Evolutionary conservation across 64 coral and sea anemone species (phyloP), one percentile per base, ranked within the genome.

Genomic region (Astreopora myriophthalma): DNA sequence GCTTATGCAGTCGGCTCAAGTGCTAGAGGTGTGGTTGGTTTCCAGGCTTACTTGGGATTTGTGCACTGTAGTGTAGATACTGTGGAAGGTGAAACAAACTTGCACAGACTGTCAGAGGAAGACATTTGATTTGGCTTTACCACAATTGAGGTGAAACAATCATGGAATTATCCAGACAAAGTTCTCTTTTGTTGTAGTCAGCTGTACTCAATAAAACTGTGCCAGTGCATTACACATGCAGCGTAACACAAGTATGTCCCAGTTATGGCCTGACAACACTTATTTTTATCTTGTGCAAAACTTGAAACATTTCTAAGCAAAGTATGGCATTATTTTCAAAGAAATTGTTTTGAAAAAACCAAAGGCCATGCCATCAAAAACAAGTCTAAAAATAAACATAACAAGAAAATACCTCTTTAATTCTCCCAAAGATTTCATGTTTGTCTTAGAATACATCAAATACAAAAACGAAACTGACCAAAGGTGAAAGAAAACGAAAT

Each of bases 131-230:
- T n/a, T 46, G 42, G 4, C 11, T 11, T 6, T 46, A 6, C 11
- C 11, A 46, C 14, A 44, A 31, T 78, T 49, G 24, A 78, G 44
- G 22, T 66, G 7, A 66, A 51, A 14, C 75, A 48, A 27, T 51
- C 22, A 78, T 78, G 42, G 48, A 80, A 60, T 80, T 60, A 60
- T 60, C 27, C 48, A 80, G 55, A 29, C 76, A 80, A 22, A 60
- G 16, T 60, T 34, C 28, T 80, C 30, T 60, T 58, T 60, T 80
- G 49, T 80, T 80, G 49, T 60, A 80, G 60, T 80, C 31, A 60
- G 26, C 17, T 80, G 29, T 80, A 28, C 34, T 80, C 76, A 80
- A 80, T 80, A 80, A 80, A 57, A 60, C 22, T 80, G 76, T 60
- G 76, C 31, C 46, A 76, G 39, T 49, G 28, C 28, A 70, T 11